phyloP scores from a whole-genome alignment of 2,113 vertebrate genomes.

The Cinclus cinclus region DNA sequence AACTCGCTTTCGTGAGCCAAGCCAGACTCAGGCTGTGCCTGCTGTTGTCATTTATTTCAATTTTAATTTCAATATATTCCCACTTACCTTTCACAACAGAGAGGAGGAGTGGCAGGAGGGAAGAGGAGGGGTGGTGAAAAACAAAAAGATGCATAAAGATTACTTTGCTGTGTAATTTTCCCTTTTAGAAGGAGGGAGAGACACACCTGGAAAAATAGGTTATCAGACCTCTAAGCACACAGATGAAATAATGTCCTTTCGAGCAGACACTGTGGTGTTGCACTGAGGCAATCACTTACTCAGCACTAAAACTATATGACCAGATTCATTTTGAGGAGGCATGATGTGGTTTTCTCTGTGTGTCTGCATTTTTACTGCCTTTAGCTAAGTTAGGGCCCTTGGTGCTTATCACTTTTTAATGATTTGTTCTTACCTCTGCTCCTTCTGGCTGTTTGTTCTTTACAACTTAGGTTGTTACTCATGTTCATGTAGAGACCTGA shows the following conservation, averaged over 20 bases:
- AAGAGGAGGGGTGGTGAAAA: neutral
- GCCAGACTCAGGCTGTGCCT: neutral
- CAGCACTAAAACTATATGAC: neutral
- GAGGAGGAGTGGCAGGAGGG: neutral
- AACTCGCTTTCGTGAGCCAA: neutral
- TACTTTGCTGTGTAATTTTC: conserved; percentile 23
- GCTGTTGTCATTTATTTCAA: neutral
- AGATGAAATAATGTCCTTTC: neutral
- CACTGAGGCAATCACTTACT: neutral
- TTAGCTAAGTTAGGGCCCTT: neutral
- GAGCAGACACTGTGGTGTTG: neutral
- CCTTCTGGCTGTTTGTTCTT: conserved; percentile 39
- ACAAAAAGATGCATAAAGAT: neutral
- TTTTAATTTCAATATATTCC: neutral
- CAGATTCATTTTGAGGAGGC: neutral
- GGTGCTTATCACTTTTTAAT: conserved; percentile 31
- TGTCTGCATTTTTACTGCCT: conserved; percentile 22
- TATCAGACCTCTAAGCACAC: neutral
- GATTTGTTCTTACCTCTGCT: conserved; percentile 29
- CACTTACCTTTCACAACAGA: neutral
- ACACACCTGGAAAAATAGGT: neutral
- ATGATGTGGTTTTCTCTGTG: neutral
- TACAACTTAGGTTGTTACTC: conserved; percentile 19
- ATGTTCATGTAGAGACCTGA: conserved; percentile 5
- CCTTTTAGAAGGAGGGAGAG: neutral